A percentile compares a stretch with the other conserved stretches of the same genome.
Conservation (phyloP, 2,797 vertebrate species). For the Borostomias antarcticus region DNA sequence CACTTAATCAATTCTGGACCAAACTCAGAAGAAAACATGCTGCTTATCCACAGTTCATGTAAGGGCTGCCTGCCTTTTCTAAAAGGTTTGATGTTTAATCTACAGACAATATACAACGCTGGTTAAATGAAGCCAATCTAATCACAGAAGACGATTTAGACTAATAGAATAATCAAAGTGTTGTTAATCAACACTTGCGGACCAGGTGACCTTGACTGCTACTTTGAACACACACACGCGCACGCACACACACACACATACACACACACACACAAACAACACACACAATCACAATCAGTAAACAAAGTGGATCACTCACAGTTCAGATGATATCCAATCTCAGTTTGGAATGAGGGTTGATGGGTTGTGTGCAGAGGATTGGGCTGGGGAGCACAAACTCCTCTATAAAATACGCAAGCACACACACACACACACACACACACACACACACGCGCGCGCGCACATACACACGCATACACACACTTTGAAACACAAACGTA, state of each 20-base stretch:
- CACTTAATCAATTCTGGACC: too few relatives aligned
- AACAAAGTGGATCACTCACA: background rate
- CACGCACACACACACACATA: background rate
- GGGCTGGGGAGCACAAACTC: background rate
- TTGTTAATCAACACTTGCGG: background rate
- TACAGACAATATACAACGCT: background rate
- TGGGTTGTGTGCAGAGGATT: background rate
- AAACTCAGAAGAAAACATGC: too few relatives aligned
- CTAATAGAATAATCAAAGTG: background rate
- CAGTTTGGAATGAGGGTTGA: background rate
- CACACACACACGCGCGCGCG: too few relatives aligned
- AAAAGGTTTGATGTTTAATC: background rate
- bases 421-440: too few relatives aligned
- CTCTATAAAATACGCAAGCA: too few relatives aligned
- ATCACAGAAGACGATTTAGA: background rate
- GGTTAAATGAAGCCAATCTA: background rate
- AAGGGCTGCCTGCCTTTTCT: background rate
- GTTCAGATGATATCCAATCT: background rate
- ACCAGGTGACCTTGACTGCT: background rate
- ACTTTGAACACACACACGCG: background rate
- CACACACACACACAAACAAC: background rate
- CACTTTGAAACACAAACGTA: too few relatives aligned
- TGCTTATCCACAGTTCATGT: background rate
- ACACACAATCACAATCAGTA: background rate
- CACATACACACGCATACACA: too few relatives aligned